Base-by-base conservation (phyloP, 2,888 invertebrate species). In the Nineta flava region DNA sequence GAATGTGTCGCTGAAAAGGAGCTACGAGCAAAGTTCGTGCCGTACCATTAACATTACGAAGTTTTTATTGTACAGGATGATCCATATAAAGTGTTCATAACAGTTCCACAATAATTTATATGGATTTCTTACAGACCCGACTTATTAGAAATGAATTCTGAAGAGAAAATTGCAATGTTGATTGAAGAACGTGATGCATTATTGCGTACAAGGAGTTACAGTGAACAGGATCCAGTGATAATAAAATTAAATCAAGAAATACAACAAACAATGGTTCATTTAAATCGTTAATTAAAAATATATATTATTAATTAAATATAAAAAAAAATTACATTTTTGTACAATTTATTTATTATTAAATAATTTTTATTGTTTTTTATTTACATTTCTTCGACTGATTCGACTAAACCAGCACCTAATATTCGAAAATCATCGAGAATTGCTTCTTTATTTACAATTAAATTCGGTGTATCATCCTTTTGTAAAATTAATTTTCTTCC, bases 361-460 rank as follows among this genome's bases (percentile, higher is more conserved):
- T 12, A 48, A 19, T 31, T 17, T 7, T 16, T 32, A 32, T 15
- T 34, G 51, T 49, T 40, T 42, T 51, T 48, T 35, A 50, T 48
- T n/a, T 26, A 26, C 26, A 26, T 26, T 26, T 44, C 44, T 47
- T 73, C 70, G 50, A 87, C 71, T 48, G 69, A 66, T 52, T 66
- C 65, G 1, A 87, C 78, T 6, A 88, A 62, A 9, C 78, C 83
- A 35, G 68, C 67, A 2, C 88, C 87, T 34, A 86, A 56, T 46
- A 78, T 64, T 58, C 73, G 71, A 65, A 87, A 83, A 62, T 85
- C 83, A 61, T 85, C 79, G 2, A 86, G 60, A 47, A 86, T 65
- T 0, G 81, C 80, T n/a, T 77, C 73, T 0, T 71, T 61, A 61
- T 87, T 81, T 41, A 81, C 71, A 51, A 65, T 63, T 54, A 83